Evolutionary conservation across 2,113 vertebrate species (phyloP).

Genomic region (Sebastes schlegelii): DNA sequence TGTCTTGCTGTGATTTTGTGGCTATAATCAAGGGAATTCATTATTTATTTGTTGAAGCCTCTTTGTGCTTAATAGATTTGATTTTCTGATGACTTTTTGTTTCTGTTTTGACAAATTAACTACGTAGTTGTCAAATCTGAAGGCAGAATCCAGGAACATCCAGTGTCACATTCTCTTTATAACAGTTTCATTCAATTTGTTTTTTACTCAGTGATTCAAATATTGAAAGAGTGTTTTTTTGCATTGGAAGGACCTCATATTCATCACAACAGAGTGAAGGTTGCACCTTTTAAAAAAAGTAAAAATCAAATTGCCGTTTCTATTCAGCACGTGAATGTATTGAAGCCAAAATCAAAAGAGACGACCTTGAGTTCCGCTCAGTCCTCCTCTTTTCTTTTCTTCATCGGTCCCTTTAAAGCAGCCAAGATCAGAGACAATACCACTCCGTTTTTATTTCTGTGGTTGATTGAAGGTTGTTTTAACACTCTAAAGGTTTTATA

Average conservation of each 20-base stretch:
- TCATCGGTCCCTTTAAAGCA: neutral
- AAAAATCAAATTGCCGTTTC: slow-evolving; percentile 11
- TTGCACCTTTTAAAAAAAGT: neutral
- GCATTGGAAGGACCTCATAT: slow-evolving; percentile 11
- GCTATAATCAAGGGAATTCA: neutral
- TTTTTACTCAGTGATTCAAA: slow-evolving; percentile 10
- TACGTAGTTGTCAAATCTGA: neutral
- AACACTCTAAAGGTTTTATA: neutral
- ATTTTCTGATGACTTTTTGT: neutral
- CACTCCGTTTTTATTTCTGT: neutral
- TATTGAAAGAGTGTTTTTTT: slow-evolving; percentile 4
- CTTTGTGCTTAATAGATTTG: neutral
- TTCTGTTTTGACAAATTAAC: slow-evolving; percentile 7
- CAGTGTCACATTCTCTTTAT: neutral
- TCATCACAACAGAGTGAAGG: slow-evolving; percentile 37
- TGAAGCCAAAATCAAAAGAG: slow-evolving; percentile 19
- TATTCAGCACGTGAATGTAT: slow-evolving; percentile 31
- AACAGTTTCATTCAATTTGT: slow-evolving; percentile 11
- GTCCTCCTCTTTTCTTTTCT: neutral
- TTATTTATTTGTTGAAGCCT: neutral
- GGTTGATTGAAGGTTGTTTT: neutral
- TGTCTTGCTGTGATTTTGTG: neutral
- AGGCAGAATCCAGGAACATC: neutral
- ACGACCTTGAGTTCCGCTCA: slow-evolving; percentile 29
- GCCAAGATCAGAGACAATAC: neutral